These are phyloP conservation scores for Apodemus speciosus DNA, from an alignment of 2,113 vertebrate species.

Conservation along the genomic window DNA sequence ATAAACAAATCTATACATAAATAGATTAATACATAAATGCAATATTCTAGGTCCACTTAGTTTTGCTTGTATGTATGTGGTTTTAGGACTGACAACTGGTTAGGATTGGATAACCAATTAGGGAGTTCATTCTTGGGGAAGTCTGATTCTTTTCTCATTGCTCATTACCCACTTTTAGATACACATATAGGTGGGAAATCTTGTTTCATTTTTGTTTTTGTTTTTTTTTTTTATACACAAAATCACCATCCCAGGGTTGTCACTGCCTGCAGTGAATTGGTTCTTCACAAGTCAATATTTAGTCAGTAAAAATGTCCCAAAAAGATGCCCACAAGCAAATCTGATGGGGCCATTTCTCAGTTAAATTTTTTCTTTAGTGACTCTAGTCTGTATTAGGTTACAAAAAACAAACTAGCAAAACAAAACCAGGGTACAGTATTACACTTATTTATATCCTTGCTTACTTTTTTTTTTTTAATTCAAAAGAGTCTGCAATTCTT, in stretches of 20 bases:
- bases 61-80: neutral
- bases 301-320: neutral
- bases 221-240: neutral
- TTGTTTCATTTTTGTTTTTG: neutral
- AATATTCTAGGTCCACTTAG: neutral
- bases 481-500: neutral
- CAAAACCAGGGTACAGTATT: neutral
- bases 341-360: neutral
- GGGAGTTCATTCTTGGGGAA: neutral
- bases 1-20: neutral
- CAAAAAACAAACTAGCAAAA: neutral
- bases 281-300: neutral
- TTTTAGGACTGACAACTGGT: neutral
- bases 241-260: neutral
- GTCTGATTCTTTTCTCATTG: no score
- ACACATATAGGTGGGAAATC: neutral
- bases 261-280: neutral
- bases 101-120: neutral
- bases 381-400: neutral
- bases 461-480: slow-evolving; percentile 1
- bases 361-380: neutral
- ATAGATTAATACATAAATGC: neutral
- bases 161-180: neutral
- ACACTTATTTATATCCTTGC: neutral
- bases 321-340: neutral